Percentiles rank a stretch among this genome's conserved stretches.
These are phyloP conservation scores for Platypus cylindrus DNA, from an alignment of 2,888 invertebrate genomes.

Conservation along the genomic window DNA sequence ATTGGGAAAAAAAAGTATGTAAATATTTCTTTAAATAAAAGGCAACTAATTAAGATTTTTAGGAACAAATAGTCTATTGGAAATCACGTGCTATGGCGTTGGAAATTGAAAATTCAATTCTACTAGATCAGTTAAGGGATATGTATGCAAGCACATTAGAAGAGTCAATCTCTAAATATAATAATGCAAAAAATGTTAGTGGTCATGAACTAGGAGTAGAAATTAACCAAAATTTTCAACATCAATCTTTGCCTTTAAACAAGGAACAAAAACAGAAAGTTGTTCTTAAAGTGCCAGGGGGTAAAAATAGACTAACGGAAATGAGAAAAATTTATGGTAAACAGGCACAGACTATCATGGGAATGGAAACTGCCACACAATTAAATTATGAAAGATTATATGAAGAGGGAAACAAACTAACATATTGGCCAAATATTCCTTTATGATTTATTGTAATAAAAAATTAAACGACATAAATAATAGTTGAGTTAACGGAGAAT, in stretches of 20 bases:
- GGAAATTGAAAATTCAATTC: conserved; percentile 44
- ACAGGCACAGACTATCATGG: conserved; percentile 51
- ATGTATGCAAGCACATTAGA: conserved; percentile 27
- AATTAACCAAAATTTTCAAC: conserved; percentile 1
- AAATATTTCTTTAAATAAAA: no score
- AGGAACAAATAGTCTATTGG: conserved; percentile 47
- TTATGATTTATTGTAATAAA: no score
- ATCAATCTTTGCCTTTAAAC: conserved; percentile 1
- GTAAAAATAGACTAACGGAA: conserved; percentile 30
- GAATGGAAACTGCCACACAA: conserved; percentile 60
- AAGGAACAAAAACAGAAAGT: conserved; percentile 31
- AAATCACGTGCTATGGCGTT: conserved; percentile 44
- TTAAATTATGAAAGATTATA: conserved; percentile 49
- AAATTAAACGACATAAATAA: no score
- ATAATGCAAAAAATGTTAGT: conserved; percentile 7
- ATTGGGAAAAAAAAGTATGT: no score
- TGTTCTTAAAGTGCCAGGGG: conserved; percentile 24
- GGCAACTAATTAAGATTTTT: conserved; percentile 4
- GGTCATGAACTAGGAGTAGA: conserved; percentile 5
- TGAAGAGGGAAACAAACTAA: conserved; percentile 45
- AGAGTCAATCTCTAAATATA: no score
- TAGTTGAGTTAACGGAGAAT: no score
- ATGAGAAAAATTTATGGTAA: conserved; percentile 50
- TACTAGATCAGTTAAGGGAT: conserved; percentile 39
- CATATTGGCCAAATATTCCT: conserved; percentile 51